Conservation (phyloP, 2,888 invertebrate species). For the Dicyrtoma fusca region DNA sequence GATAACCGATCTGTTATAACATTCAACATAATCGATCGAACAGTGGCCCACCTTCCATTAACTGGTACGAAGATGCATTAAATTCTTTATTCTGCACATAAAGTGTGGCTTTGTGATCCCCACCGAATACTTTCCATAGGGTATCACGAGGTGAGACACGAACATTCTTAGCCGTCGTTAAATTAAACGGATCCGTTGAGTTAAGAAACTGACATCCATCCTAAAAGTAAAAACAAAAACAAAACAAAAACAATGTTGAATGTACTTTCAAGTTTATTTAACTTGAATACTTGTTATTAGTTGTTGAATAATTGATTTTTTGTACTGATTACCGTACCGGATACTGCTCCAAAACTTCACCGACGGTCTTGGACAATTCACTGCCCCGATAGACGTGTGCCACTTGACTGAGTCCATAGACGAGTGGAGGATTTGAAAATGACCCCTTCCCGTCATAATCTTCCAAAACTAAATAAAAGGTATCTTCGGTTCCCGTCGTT, state of each 20-base stretch:
- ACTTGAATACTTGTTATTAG: too few relatives aligned
- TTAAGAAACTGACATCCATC: conserved; percentile 23
- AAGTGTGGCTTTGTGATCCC: conserved; percentile 6
- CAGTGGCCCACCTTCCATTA: conserved; percentile 18
- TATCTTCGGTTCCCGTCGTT: conserved; percentile 10
- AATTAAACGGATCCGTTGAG: conserved; percentile 21
- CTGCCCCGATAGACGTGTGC: conserved; percentile 17
- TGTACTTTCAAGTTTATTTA: too few relatives aligned
- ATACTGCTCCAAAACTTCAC: conserved; percentile 25
- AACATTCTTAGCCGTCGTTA: conserved; percentile 21
- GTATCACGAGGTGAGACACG: conserved; percentile 23
- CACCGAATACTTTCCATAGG: conserved; percentile 7
- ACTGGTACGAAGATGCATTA: background rate
- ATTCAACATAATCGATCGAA: too few relatives aligned
- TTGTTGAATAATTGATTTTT: too few relatives aligned
- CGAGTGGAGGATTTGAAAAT: conserved; percentile 31
- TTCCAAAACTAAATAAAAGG: conserved; percentile 24
- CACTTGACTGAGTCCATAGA: conserved; percentile 36
- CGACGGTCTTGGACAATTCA: conserved; percentile 23
- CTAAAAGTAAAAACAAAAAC: conserved; percentile 5
- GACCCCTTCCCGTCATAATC: conserved; percentile 30
- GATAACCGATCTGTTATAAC: too few relatives aligned
- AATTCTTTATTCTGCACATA: conserved; percentile 28
- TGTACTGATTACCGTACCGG: too few relatives aligned
- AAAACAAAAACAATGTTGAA: background rate